Percentiles rank a stretch among this genome's conserved stretches.
Conservation (phyloP, 2,888 invertebrate species). For the Mechanitis mazaeus region DNA sequence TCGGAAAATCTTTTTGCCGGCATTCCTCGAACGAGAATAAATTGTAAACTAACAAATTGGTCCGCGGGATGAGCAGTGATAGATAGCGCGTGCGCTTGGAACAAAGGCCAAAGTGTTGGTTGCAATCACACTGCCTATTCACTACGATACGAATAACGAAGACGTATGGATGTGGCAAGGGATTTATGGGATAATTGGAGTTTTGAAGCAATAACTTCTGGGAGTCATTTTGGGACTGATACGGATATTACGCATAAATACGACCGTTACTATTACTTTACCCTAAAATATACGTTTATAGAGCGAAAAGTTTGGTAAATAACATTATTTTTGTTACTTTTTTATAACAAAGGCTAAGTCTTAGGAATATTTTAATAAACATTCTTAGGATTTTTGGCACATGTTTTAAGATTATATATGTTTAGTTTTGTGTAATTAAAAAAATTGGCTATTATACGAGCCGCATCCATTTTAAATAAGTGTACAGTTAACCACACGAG, state of each 20-base stretch:
- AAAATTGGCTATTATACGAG: background rate
- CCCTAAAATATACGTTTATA: background rate
- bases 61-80: slow-evolving; percentile 58
- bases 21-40: slow-evolving; percentile 45
- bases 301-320: background rate
- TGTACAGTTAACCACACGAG: slow-evolving; percentile 42
- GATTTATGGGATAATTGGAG: slow-evolving; percentile 22
- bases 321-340: background rate
- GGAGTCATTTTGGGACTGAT: slow-evolving; percentile 15
- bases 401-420: no score
- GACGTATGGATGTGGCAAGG: slow-evolving; percentile 27
- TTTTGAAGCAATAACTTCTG: slow-evolving; percentile 22
- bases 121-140: slow-evolving; percentile 68
- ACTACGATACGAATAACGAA: slow-evolving; percentile 47
- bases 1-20: slow-evolving; percentile 36
- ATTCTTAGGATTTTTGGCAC: no score
- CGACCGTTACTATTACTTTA: background rate
- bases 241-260: slow-evolving; percentile 7
- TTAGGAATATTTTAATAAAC: background rate
- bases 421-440: no score
- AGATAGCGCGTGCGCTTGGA: slow-evolving; percentile 62
- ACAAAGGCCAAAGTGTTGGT: slow-evolving; percentile 68
- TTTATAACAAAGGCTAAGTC: background rate
- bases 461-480: slow-evolving; percentile 21
- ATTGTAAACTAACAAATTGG: slow-evolving; percentile 61